These are phyloP conservation scores for Vulpes ferrilata DNA, from an alignment of 2,113 vertebrate species.

Conservation along the genomic window DNA sequence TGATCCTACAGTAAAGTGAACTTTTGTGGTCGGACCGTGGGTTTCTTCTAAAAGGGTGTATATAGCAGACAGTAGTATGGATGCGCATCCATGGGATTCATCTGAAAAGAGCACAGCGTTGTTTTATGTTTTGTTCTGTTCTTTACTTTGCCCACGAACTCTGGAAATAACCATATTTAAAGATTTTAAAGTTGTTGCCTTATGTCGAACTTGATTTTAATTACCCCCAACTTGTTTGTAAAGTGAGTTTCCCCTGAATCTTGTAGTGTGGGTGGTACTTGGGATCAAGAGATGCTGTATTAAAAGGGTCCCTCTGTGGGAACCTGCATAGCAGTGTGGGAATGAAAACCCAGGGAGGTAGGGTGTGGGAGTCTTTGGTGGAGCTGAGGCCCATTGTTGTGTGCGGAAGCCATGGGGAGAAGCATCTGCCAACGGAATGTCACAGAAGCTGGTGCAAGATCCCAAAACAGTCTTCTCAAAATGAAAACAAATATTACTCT, in stretches of 20 bases:
- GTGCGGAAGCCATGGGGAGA: background rate
- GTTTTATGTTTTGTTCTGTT: background rate
- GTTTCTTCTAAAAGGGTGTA: background rate
- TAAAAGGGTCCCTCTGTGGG: background rate
- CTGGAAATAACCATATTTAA: slow-evolving; percentile 45
- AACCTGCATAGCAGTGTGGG: background rate
- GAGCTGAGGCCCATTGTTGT: background rate
- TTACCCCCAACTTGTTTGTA: background rate
- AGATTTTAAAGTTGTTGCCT: slow-evolving; percentile 29
- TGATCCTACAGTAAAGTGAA: background rate
- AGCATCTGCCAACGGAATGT: slow-evolving; percentile 14
- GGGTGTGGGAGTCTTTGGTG: background rate
- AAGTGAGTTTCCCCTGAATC: slow-evolving; percentile 5
- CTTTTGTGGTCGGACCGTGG: background rate
- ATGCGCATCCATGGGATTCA: background rate
- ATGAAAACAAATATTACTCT: slow-evolving; percentile 56
- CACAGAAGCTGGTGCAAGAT: background rate
- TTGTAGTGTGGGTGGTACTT: slow-evolving; percentile 22
- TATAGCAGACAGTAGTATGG: background rate
- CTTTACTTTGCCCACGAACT: background rate
- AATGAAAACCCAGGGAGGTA: background rate
- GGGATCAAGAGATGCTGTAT: background rate
- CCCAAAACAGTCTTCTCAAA: background rate
- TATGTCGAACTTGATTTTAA: slow-evolving; percentile 15
- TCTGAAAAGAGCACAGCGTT: background rate